A percentile compares a stretch with the other conserved stretches of the same genome.
Conservation (phyloP, 2,888 invertebrate species). For the Sphaerolaimus hirsutus region DNA sequence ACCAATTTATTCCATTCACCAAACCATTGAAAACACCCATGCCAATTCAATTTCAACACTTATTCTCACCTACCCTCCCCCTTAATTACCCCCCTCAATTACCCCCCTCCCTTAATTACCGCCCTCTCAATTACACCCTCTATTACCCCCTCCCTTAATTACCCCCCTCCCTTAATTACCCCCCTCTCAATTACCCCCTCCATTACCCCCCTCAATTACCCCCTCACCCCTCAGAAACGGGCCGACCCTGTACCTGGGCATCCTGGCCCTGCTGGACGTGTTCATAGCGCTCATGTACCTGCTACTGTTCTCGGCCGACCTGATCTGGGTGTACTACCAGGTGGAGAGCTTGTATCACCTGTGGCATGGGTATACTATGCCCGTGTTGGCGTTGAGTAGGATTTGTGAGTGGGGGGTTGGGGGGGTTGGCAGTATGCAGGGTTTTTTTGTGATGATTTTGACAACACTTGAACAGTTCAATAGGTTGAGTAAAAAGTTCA, state of each 20-base stretch:
- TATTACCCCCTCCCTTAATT: too few species aligned
- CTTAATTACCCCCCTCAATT: background rate
- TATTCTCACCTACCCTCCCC: background rate
- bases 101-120: background rate
- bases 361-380: constrained; percentile 17
- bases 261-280: constrained; percentile 8
- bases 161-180: too few species aligned
- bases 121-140: background rate
- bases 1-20: too few species aligned
- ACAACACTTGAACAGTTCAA: too few species aligned
- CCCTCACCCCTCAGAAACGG: too few species aligned
- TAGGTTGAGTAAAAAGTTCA: too few species aligned
- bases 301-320: constrained; percentile 18
- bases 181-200: too few species aligned
- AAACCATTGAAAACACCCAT: too few species aligned
- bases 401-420: constrained; percentile 12
- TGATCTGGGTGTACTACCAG: constrained; percentile 14
- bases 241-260: background rate
- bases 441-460: background rate
- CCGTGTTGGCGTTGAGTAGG: constrained; percentile 13
- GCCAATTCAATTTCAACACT: too few species aligned
- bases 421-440: too few species aligned
- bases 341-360: constrained; percentile 13
- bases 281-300: constrained; percentile 18
- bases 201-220: too few species aligned